phyloP scores from a whole-genome alignment of 1,140 invertebrate genomes.

The Caerostris extrusa region DNA sequence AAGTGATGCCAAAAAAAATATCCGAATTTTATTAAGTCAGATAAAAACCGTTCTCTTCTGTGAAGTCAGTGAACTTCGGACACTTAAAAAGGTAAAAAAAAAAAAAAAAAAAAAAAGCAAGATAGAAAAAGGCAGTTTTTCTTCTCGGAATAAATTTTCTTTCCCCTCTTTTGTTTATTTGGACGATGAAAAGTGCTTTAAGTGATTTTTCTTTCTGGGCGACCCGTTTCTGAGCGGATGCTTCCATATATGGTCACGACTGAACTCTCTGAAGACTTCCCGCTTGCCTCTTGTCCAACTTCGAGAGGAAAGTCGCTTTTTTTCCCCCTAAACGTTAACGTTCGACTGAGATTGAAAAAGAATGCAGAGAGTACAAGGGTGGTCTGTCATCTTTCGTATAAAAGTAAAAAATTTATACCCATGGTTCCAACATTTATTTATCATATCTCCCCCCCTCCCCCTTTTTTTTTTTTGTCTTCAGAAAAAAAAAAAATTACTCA shows the following conservation, averaged over 20 bases:
- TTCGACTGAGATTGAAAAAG: not conserved
- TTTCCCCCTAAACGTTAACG: not conserved
- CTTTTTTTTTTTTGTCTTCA: too few relatives aligned
- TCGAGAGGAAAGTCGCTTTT: not conserved
- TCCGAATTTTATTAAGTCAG: not conserved
- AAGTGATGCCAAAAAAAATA: not conserved
- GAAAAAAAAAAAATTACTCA: not conserved
- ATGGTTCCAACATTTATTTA: too few relatives aligned
- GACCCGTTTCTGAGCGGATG: not conserved
- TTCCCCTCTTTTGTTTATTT: constrained; percentile 39
- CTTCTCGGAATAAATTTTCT: constrained; percentile 3
- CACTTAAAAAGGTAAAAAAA: not conserved
- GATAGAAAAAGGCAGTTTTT: not conserved
- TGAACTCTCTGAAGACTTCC: not conserved
- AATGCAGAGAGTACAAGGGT: not conserved
- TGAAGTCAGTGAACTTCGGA: not conserved
- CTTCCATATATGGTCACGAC: constrained; percentile 13
- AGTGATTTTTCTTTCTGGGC: constrained; percentile 34
- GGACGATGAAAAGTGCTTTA: constrained; percentile 19
- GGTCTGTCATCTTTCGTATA: too few relatives aligned
- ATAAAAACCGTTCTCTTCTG: not conserved
- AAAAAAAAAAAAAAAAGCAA: not conserved
- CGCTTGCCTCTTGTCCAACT: not conserved
- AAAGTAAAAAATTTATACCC: too few relatives aligned
- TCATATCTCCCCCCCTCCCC: too few relatives aligned